These are phyloP conservation scores for Urosaurus nigricauda DNA, from an alignment of 2,797 vertebrate species.

Conservation along the genomic window DNA sequence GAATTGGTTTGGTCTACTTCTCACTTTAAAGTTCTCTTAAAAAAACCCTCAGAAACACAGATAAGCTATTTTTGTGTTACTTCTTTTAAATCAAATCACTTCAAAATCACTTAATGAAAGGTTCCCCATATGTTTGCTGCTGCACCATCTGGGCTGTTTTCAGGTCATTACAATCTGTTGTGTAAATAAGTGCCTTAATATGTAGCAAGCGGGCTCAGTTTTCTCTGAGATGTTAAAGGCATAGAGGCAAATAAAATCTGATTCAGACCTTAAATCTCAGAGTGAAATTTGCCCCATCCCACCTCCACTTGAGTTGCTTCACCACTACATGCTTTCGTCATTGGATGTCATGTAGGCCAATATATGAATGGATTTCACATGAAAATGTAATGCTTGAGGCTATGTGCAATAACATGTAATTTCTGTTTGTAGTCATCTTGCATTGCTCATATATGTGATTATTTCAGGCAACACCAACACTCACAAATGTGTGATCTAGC, in stretches of 20 bases:
- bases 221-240: accelerated
- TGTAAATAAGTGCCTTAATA: accelerated
- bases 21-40: constrained; percentile 7
- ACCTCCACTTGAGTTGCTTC: not conserved
- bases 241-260: not conserved
- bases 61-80: constrained; percentile 34
- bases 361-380: not conserved
- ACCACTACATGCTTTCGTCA: not conserved
- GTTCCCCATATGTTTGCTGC: constrained; percentile 28
- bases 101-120: constrained; percentile 30
- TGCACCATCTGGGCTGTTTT: constrained; percentile 37
- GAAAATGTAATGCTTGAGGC: not conserved
- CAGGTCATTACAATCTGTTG: constrained; percentile 28
- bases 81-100: constrained; percentile 35
- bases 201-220: not conserved
- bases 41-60: constrained; percentile 7
- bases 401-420: not conserved
- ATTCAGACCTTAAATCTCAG: not conserved
- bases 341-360: not conserved
- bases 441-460: not conserved
- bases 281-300: not conserved
- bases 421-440: not conserved
- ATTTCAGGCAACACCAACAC: no score
- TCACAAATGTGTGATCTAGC: not conserved
- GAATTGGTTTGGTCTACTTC: not conserved